Base-by-base conservation (phyloP, 1,140 invertebrate genomes). In the Papilio dardanus region DNA sequence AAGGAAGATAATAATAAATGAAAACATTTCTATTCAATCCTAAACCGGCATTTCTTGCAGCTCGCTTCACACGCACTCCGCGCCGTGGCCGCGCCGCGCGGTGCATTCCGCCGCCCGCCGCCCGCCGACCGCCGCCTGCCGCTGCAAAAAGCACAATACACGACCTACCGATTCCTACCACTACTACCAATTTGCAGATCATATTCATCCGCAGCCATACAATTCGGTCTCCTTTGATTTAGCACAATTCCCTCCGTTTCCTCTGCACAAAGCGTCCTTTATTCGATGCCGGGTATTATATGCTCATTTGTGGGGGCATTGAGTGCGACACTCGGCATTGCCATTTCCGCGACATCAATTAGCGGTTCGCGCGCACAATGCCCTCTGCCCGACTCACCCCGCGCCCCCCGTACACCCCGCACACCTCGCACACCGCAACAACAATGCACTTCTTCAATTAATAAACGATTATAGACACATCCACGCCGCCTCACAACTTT, bases 251-350 rank as follows among this genome's bases (percentile, higher is more conserved):
- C 82, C 77, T 78, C 79, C 81, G 79, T 79, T 87, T 83, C 81
- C 84, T 81, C 46, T 71, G 75, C 74, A 83, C 80, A 87, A 86
- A 83, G 78, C 77, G 31, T 58, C 82, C 77, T 80, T 88, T 88
- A 82, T 78, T 84, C 76, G 77, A 83, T 84, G 76, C 83, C 78
- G 37, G 50, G 79, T 77, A 87, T 87, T 87, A 86, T 87, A 83
- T 85, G 84, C 83, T 87, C 86, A 83, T 87, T 87, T 87, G 84
- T 82, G 74, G 79, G 65, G 65, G 79, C 78, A 85, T 87, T 87
- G 77, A 84, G 73, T 76, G 81, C 79, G 86, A 86, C 86, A 87
- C 84, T 87, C 76, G 79, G 78, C 77, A 71, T 87, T 74, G 79
- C 77, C 77, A 73, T 83, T 83, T 87, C 86, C 86, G 83, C 83